A percentile compares a stretch with the other conserved stretches of the same genome.
phyloP scores from a whole-genome alignment of 2,888 invertebrate genomes.

The Bembecia ichneumoniformis region DNA sequence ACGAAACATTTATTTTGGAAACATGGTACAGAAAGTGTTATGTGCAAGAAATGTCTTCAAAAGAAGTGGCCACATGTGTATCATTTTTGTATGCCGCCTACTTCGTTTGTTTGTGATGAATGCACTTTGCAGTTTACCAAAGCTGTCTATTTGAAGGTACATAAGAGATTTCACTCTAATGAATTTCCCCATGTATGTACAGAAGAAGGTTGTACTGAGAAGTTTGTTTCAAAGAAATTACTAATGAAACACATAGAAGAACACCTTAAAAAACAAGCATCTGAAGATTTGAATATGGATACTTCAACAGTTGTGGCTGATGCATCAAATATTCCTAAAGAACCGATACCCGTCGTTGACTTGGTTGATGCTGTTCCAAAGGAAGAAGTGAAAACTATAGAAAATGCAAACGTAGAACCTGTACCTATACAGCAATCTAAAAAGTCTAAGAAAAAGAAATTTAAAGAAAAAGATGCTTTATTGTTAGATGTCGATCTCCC shows the following conservation, averaged over 20 bases:
- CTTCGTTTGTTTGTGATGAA: conserved; percentile 84
- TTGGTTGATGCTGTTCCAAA: conserved; percentile 46
- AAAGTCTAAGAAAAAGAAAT: conserved; percentile 60
- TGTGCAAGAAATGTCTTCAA: conserved; percentile 87
- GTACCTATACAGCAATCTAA: conserved; percentile 44
- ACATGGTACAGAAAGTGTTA: conserved; percentile 89
- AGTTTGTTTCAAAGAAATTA: conserved; percentile 86
- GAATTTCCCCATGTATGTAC: conserved; percentile 81
- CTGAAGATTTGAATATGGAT: conserved; percentile 38
- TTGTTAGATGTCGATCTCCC: conserved; percentile 76
- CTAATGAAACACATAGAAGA: conserved; percentile 78
- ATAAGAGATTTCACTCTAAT: conserved; percentile 82
- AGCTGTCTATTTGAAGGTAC: conserved; percentile 86
- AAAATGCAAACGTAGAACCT: conserved; percentile 40
- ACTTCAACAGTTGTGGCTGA: conserved; percentile 16
- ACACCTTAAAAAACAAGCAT: conserved; percentile 63
- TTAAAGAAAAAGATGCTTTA: conserved; percentile 60
- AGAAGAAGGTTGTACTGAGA: conserved; percentile 79
- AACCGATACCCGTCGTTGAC: conserved; percentile 45
- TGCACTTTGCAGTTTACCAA: conserved; percentile 82
- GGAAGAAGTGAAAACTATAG: conserved; percentile 43
- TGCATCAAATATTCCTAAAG: conserved; percentile 25
- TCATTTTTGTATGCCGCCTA: conserved; percentile 89
- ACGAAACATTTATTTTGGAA: conserved; percentile 94
- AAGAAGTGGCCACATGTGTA: conserved; percentile 95